phyloP scores from a whole-genome alignment of 2,113 vertebrate genomes.

The Cyprichromis sp. region DNA sequence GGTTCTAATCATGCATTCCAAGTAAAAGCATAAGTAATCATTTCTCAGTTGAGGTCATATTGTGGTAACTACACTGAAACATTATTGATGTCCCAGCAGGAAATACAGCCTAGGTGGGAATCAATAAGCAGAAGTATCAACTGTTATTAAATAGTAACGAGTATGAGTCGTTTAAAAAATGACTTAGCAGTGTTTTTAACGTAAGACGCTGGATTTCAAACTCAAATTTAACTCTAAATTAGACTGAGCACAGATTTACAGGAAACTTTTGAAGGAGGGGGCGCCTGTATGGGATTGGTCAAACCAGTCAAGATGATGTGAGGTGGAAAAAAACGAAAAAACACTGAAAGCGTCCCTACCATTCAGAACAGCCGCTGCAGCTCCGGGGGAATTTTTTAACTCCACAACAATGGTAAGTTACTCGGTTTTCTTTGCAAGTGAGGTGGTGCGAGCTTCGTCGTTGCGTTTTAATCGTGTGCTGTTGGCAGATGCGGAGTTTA shows the following conservation, averaged over 20 bases:
- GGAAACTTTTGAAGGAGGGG: background rate
- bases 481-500: background rate
- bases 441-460: rapidly evolving
- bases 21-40: background rate
- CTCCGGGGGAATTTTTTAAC: slow-evolving; percentile 16
- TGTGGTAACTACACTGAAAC: background rate
- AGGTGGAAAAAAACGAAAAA: slow-evolving; percentile 33
- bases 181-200: background rate
- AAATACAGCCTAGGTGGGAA: background rate
- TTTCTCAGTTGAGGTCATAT: background rate
- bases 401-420: slow-evolving; percentile 68
- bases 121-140: background rate
- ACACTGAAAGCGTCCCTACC: slow-evolving; percentile 18
- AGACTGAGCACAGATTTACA: background rate
- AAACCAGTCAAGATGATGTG: slow-evolving; percentile 52
- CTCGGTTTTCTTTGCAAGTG: rapidly evolving
- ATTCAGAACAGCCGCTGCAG: slow-evolving; percentile 42
- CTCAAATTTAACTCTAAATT: background rate
- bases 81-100: background rate
- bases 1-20: background rate
- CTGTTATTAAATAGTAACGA: background rate
- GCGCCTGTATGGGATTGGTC: slow-evolving; percentile 42
- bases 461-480: background rate
- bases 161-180: background rate
- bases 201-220: background rate